Evolutionary conservation across 2,888 invertebrate genomes (phyloP).

Genomic region (Anticlea derivata): DNA sequence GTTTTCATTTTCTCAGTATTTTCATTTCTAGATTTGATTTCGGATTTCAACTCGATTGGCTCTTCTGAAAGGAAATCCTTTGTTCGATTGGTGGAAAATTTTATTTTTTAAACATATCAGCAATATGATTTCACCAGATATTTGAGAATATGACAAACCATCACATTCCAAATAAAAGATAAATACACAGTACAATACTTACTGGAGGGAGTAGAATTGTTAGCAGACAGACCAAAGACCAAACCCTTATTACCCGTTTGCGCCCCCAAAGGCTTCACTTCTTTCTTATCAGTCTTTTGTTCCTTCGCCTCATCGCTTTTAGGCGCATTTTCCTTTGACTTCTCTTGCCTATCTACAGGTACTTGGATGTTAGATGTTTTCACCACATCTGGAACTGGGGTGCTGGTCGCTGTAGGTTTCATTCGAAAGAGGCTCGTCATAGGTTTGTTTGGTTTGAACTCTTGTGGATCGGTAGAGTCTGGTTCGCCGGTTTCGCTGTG

Average conservation of each 20-base stretch:
- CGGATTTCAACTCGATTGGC: constrained; percentile 40
- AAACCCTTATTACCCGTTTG: constrained; percentile 45
- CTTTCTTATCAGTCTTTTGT: constrained; percentile 46
- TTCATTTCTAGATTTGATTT: constrained; percentile 3
- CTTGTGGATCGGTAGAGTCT: constrained; percentile 41
- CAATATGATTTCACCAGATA: too few species aligned
- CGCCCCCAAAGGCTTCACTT: constrained; percentile 49
- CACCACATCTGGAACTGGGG: constrained; percentile 53
- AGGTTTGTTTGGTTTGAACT: constrained; percentile 54
- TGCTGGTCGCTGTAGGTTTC: constrained; percentile 46
- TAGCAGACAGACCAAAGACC: constrained; percentile 36
- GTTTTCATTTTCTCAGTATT: constrained; percentile 39
- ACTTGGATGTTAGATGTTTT: constrained; percentile 40
- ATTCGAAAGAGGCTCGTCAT: constrained; percentile 57
- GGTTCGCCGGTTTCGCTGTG: constrained; percentile 65
- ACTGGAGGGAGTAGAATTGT: constrained; percentile 40
- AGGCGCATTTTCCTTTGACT: constrained; percentile 51
- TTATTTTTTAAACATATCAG: not conserved
- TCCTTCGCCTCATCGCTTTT: constrained; percentile 31
- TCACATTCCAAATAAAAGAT: not conserved
- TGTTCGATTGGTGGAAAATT: not conserved
- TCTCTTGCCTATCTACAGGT: constrained; percentile 45
- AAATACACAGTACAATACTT: constrained; percentile 31
- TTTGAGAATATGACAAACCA: too few species aligned
- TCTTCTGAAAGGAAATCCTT: constrained; percentile 33